Percentiles rank a stretch among this genome's conserved stretches.
Evolutionary conservation across 2,113 vertebrate genomes (phyloP).

Genomic region (Trinectes maculatus): DNA sequence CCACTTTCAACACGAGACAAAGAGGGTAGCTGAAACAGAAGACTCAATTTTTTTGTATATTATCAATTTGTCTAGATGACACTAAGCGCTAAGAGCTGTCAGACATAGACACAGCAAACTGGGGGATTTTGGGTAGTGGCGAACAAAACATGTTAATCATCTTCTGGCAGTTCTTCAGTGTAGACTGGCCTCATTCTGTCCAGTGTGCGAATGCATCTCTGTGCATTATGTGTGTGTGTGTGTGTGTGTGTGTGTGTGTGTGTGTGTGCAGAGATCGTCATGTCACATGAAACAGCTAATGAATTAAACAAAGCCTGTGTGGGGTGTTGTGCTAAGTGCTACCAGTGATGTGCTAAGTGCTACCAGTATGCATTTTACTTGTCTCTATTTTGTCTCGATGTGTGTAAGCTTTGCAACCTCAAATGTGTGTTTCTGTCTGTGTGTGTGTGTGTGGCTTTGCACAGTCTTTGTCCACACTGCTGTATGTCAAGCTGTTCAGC

Average conservation of each 20-base stretch:
- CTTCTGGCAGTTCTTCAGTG: slow-evolving; percentile 36
- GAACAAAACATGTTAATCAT: slow-evolving; percentile 53
- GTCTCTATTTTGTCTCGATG: slow-evolving; percentile 15
- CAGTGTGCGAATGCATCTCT: slow-evolving; percentile 15
- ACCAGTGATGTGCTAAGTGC: slow-evolving; percentile 49
- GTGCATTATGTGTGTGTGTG: neutral
- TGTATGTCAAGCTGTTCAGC: too few relatives aligned
- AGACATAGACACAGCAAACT: slow-evolving; percentile 3
- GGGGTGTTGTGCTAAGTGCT: slow-evolving; percentile 26
- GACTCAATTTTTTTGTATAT: slow-evolving; percentile 4
- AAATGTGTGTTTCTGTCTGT: neutral
- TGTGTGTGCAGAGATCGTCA: slow-evolving; percentile 7
- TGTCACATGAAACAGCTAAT: slow-evolving; percentile 22
- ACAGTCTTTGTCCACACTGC: slow-evolving; percentile 27
- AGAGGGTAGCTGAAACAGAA: neutral
- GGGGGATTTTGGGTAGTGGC: neutral
- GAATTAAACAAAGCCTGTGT: slow-evolving; percentile 47
- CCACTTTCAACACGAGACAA: slow-evolving; percentile 12
- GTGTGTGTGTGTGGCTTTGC: neutral
- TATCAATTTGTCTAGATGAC: slow-evolving; percentile 17
- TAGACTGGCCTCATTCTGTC: slow-evolving; percentile 62
- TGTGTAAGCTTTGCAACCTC: slow-evolving; percentile 6
- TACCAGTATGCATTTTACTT: slow-evolving; percentile 13
- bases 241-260: neutral
- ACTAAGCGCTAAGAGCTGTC: slow-evolving; percentile 31